Conservation (phyloP, 2,797 vertebrate species). For the Hozukius guyotensis region DNA sequence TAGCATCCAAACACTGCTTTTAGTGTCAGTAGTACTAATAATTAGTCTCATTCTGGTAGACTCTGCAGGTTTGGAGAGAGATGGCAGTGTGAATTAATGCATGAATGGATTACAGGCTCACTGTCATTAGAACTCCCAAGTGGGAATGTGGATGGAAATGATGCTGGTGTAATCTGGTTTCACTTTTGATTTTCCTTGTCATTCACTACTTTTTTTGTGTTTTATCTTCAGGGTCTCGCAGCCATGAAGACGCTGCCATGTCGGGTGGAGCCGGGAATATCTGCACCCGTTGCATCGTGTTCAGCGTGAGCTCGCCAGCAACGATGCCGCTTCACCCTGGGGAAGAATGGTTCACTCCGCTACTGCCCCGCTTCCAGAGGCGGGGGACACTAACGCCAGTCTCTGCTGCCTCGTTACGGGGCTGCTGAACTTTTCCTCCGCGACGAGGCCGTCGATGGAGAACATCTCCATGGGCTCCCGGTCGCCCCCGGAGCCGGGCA, state of each 20-base stretch:
- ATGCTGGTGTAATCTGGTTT: constrained; percentile 5
- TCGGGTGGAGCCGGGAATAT: not conserved
- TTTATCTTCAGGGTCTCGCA: constrained; percentile 38
- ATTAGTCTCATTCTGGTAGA: not conserved
- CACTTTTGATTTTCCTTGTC: not conserved
- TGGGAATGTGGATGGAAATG: not conserved
- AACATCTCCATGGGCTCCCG: constrained; percentile 57
- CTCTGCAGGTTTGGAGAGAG: not conserved
- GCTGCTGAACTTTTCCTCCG: constrained; percentile 81
- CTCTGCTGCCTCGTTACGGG: constrained; percentile 81
- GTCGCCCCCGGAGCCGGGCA: constrained; percentile 52
- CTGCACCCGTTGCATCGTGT: constrained; percentile 20
- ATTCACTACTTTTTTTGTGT: constrained; percentile 12
- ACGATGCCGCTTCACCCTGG: constrained; percentile 62
- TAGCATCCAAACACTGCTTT: not conserved
- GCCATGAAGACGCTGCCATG: constrained; percentile 38
- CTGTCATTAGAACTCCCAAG: not conserved
- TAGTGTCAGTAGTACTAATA: not conserved
- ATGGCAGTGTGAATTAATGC: not conserved
- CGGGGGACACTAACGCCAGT: constrained; percentile 80
- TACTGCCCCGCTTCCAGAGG: constrained; percentile 77
- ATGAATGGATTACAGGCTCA: constrained; percentile 17
- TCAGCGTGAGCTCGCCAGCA: constrained; percentile 38
- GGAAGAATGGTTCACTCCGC: constrained; percentile 88
- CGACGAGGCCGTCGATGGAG: constrained; percentile 60